Evolutionary conservation across 2,888 invertebrate species (phyloP), one percentile per base, ranked within the genome.

Genomic region (Rhopalosiphum nymphaeae): DNA sequence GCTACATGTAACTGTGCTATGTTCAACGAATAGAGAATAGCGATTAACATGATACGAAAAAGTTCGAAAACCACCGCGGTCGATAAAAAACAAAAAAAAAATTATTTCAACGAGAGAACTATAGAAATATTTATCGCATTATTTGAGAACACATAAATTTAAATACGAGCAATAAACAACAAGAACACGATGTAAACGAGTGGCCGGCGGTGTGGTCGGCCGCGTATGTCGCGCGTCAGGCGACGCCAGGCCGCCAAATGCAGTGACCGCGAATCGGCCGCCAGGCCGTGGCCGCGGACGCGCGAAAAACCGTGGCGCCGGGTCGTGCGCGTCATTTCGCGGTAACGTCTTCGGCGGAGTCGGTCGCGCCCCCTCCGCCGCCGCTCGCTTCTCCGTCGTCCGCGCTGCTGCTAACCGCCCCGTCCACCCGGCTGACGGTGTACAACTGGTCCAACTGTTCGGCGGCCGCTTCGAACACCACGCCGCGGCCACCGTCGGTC

Each of bases 371-470:
- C 44, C 44, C 44, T 44, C 0, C 53, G 25, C 10, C 57, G 57
- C 7, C 56, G 42, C 16, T 29, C 53, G 44, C 29, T 13, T 42
- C 89, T 26, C 57, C 16, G 44, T 26, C 4, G 36, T 44, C 57
- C 7, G 4, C 89, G 86, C 13, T 13, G 46, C 57, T 44, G 61
- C 25, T 36, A 44, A 7, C n/a, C 78, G 78, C 21, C 0, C 21
- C 36, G 78, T 21, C 21, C 36, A 78, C 21, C 16, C 78, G 36
- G 78, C 78, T 78, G 78, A 89, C 89, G 26, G 89, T 89, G 61
- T 89, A 89, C 89, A 89, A 44, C 57, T 21, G 57, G 29, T 61
- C 57, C 89, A 89, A 25, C 61, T 89, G 89, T 29, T 57, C 89
- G 44, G 44, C 89, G 57, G 89, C 53, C 57, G 61, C 57, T 3